A percentile compares a stretch with the other conserved stretches of the same genome.
These are phyloP conservation scores for Tenthredo mesomela DNA, from an alignment of 2,888 invertebrate species.

Conservation along the genomic window DNA sequence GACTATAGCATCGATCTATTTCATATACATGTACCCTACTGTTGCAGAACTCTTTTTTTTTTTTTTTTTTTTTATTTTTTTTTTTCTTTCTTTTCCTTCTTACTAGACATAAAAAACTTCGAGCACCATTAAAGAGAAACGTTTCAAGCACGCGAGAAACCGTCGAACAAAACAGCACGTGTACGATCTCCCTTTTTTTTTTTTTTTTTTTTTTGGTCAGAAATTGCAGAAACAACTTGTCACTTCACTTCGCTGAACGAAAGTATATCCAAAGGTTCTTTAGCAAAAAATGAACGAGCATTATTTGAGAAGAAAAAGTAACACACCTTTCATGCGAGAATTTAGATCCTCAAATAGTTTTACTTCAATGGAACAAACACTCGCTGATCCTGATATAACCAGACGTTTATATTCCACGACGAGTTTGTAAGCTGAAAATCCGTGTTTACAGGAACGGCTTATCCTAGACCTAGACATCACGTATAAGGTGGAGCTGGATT, in stretches of 20 bases:
- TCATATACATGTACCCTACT: background rate
- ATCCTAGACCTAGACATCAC: background rate
- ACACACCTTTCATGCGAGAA: background rate
- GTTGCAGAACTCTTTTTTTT: background rate
- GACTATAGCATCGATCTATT: constrained; percentile 5
- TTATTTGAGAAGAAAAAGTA: background rate
- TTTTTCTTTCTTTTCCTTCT: background rate
- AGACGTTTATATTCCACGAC: background rate
- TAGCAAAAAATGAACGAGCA: background rate
- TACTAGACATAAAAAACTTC: background rate
- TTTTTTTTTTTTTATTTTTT: too few relatives aligned
- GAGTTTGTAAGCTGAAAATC: constrained; percentile 5
- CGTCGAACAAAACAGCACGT: background rate
- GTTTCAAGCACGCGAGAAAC: background rate
- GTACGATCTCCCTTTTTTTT: background rate
- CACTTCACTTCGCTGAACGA: background rate
- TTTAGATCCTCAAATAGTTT: background rate
- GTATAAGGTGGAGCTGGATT: background rate
- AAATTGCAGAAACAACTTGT: background rate
- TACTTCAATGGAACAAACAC: background rate
- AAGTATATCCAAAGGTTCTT: background rate
- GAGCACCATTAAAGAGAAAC: background rate
- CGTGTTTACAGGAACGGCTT: constrained; percentile 19
- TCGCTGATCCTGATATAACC: background rate
- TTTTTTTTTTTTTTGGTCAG: background rate